Evolutionary conservation across 2,113 vertebrate genomes (phyloP).

Genomic region (Sphyrna mokarran): DNA sequence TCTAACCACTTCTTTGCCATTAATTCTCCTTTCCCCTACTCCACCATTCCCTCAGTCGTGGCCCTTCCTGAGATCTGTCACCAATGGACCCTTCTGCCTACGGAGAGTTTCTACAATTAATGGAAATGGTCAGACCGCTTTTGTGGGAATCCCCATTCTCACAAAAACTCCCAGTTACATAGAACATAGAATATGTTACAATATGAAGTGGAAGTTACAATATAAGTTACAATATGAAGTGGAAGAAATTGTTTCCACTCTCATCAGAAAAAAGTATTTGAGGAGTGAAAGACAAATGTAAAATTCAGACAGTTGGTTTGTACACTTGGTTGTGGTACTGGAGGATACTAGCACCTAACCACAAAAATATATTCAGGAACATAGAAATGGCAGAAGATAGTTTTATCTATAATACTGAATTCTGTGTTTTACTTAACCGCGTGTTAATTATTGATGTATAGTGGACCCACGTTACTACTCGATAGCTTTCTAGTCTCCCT

Average conservation of each 20-base stretch:
- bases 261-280: background rate
- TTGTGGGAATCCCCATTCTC: too few species aligned
- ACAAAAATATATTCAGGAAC: background rate
- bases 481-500: background rate
- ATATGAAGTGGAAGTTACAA: too few species aligned
- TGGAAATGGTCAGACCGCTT: background rate
- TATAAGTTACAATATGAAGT: too few species aligned
- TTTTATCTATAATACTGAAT: background rate
- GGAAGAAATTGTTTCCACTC: background rate
- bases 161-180: too few species aligned
- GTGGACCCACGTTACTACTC: background rate
- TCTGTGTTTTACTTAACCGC: background rate
- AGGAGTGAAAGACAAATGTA: background rate
- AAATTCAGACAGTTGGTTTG: background rate
- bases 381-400: background rate
- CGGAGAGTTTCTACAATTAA: background rate
- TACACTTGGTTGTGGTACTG: background rate
- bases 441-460: background rate
- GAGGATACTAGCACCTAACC: background rate
- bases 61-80: background rate
- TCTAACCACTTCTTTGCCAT: background rate
- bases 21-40: background rate
- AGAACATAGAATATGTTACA: too few species aligned
- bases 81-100: background rate
- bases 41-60: background rate